Evolutionary conservation across 2,888 invertebrate genomes (phyloP), one percentile per base, ranked within the genome.

Genomic region (Thereva unica): DNA sequence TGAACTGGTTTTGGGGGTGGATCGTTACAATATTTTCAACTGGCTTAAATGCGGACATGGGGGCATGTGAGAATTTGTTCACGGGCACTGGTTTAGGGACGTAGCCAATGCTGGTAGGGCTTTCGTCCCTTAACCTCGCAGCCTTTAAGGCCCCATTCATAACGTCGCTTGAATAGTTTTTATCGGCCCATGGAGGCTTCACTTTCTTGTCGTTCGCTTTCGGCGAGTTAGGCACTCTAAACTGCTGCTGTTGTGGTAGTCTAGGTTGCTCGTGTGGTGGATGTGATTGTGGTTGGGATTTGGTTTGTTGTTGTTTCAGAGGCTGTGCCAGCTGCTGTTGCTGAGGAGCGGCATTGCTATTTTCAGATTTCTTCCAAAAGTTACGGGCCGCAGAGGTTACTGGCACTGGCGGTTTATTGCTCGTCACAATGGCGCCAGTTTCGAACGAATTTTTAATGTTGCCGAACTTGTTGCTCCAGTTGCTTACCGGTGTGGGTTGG

Each of bases 361-460:
- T 68, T 64, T 87, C 87, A n/a, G 85, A 79, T 2, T 84, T 79
- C 72, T 85, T 85, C 88, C 88, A 88, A 73, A 87, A 87, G 49
- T 83, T 84, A 71, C 84, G 83, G 4, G 86, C 86, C 1, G 85
- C 82, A 56, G 81, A 82, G 1, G 82, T 77, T 71, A 82, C 83
- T n/a, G 83, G 80, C 4, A 74, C 76, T 3, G 80, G 78, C 0
- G 79, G 78, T 55, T 78, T 77, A 5, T 76, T 83, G 50, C 84
- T 85, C 0, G 76, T 75, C 1, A 67, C 72, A 4, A 74, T 72
- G 3, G 75, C 75, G 12, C 75, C 75, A 4, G 73, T 72, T 76
- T 94, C 93, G 76, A 94, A 94, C 0, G 88, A 84, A 44, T 90
- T 89, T 78, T 92, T 93, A 42, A 94, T 89, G 73, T 90, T 89